Conservation (phyloP, 2,113 vertebrate species). For the Caloenas nicobarica region DNA sequence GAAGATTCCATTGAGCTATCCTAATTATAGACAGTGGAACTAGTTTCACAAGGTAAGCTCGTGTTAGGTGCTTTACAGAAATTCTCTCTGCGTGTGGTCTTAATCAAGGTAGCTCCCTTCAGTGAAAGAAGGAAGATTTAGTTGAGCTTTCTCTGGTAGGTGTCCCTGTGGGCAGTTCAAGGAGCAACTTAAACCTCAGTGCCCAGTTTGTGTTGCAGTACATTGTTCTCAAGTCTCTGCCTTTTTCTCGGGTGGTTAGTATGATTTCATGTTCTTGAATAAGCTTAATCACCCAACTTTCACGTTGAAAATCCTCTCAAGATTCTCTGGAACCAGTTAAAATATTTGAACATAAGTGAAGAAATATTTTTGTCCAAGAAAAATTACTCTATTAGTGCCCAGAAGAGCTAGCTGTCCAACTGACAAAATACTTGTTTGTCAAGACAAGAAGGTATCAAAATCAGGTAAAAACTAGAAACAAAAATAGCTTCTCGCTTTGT, state of each 20-base stretch:
- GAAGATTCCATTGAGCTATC: background rate
- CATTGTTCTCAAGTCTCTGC: background rate
- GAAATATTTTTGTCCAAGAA: background rate
- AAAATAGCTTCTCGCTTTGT: background rate
- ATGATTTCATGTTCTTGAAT: background rate
- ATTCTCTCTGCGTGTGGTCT: background rate
- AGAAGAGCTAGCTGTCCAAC: background rate
- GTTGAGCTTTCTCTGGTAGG: background rate
- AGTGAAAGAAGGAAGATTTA: background rate
- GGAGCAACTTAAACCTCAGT: background rate
- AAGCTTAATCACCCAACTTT: background rate
- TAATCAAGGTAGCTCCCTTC: background rate
- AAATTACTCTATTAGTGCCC: background rate
- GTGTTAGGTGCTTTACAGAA: background rate
- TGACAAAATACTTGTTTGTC: background rate
- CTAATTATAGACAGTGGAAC: background rate
- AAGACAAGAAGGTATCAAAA: background rate
- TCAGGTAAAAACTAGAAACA: background rate
- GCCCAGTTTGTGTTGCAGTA: background rate
- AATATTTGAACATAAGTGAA: slow-evolving; percentile 8
- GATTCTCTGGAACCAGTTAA: slow-evolving; percentile 3
- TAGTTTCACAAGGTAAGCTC: background rate
- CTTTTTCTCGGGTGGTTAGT: background rate
- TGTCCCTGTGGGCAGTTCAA: background rate
- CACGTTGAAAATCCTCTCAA: background rate